Evolutionary conservation across 1,140 invertebrate genomes (phyloP).

Genomic region (Acyrthosiphon pisum): DNA sequence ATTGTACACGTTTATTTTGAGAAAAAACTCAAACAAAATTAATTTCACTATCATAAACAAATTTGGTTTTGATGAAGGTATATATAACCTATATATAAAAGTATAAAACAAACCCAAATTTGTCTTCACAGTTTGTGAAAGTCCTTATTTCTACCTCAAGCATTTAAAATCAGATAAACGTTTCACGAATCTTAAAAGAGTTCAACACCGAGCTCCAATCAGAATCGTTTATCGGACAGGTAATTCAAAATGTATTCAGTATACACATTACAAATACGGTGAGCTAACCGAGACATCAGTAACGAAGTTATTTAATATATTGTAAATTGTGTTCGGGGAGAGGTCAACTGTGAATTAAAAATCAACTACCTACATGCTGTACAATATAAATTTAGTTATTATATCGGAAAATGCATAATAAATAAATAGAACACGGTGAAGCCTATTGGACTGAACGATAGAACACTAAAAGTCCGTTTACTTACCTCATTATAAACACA

Average conservation of each 20-base stretch:
- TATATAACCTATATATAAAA: too few species aligned
- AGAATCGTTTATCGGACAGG: not conserved
- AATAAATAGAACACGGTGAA: too few species aligned
- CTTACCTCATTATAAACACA: too few species aligned
- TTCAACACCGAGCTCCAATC: not conserved
- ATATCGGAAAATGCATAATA: too few species aligned
- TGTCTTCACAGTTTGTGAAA: not conserved
- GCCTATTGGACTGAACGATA: too few species aligned
- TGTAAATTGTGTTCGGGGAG: too few species aligned
- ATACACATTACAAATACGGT: not conserved
- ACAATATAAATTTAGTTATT: too few species aligned
- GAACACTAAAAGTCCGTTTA: too few species aligned
- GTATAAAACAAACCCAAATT: not conserved
- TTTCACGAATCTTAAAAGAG: not conserved
- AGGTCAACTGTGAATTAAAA: too few species aligned
- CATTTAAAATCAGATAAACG: not conserved
- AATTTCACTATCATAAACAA: not conserved
- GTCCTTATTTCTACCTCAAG: not conserved
- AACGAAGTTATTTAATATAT: not conserved
- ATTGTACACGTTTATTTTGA: not conserved
- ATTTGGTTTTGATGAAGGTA: not conserved
- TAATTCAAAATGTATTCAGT: not conserved
- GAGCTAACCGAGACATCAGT: not conserved
- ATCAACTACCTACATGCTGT: too few species aligned
- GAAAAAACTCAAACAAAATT: not conserved